phyloP scores from a whole-genome alignment of 1,140 invertebrate species.

The Globodera ellingtonae region DNA sequence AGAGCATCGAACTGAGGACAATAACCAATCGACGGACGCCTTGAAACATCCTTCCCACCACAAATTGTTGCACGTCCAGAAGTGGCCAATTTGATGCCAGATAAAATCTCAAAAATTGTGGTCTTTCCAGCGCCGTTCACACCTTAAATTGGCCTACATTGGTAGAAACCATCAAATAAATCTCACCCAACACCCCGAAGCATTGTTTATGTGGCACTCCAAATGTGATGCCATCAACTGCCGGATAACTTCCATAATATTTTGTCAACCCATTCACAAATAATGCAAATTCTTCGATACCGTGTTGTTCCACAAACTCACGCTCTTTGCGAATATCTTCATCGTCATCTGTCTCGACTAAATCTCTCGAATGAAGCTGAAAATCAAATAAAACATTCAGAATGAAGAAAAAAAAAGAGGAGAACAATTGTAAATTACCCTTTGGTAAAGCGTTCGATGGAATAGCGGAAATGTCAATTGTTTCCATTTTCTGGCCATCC shows the following conservation, averaged over 20 bases:
- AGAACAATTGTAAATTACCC: neutral
- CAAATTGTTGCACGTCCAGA: constrained; percentile 40
- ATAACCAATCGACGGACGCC: constrained; percentile 49
- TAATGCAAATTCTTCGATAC: constrained; percentile 24
- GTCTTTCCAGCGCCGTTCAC: constrained; percentile 58
- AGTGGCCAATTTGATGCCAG: constrained; percentile 40
- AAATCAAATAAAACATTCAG: neutral
- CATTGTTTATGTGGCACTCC: constrained; percentile 48
- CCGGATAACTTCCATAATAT: constrained; percentile 46
- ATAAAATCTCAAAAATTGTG: constrained; percentile 54
- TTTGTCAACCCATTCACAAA: constrained; percentile 47
- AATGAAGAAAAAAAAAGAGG: too few relatives aligned
- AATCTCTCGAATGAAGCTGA: neutral
- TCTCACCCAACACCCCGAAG: constrained; percentile 59
- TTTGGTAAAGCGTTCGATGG: neutral
- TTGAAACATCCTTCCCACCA: constrained; percentile 42
- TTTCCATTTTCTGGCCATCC: neutral
- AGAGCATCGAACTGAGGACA: constrained; percentile 57
- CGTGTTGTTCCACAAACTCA: constrained; percentile 10
- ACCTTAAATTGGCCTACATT: constrained; percentile 28
- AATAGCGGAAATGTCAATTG: neutral
- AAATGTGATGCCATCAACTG: constrained; percentile 48
- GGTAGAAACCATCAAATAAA: too few relatives aligned
- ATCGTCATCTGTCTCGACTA: constrained; percentile 28
- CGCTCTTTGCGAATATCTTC: constrained; percentile 49